Base-by-base conservation (phyloP, 2,113 vertebrate genomes). In the Apteryx owenii region DNA sequence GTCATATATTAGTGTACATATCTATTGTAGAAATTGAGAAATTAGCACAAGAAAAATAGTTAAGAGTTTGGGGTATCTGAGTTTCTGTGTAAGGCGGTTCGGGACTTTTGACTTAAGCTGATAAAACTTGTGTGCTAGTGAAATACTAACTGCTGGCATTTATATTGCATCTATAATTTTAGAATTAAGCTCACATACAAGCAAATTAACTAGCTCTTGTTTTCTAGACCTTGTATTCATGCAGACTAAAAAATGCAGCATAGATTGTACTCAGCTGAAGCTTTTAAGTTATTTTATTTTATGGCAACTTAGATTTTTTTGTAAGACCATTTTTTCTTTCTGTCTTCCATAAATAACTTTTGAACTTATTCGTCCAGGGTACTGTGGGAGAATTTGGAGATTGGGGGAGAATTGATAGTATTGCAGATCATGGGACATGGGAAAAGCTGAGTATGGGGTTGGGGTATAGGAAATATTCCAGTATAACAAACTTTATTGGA, bases 331-430 rank as follows among this genome's bases (percentile, higher is more conserved):
- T 93, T 91, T 66, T 5, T 79, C 19, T 12, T 84, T 82, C 33
- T 0, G 0, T 65, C 68, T 85, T 89, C 79, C 0, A 0, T 56
- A 95, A 87, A 68, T 78, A 81, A 31, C 50, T 90, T 92, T 83
- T 83, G 76, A 86, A 66, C 46, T 84, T 92, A 48, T 33, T 96
- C 88, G n/a, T 33, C 64, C 60, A 58, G 51, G 25, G 36, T 94
- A 26, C n/a, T 70, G 51, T 70, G 28, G n/a, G 66, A 66, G 26
- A 94, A 91, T 87, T 31, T 77, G 65, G 89, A 85, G 66, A 44
- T 89, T 68, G 44, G 77, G 29, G 48, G 53, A 94, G 40, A 83
- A 88, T 17, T 77, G 61, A 51, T 87, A 75, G 21, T 79, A 77
- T 80, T 91, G 48, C 14, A 89, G 75, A 82, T 94, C 85, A 65